Evolutionary conservation across 2,888 invertebrate genomes (phyloP).

Genomic region (Hypolimnas misippus): DNA sequence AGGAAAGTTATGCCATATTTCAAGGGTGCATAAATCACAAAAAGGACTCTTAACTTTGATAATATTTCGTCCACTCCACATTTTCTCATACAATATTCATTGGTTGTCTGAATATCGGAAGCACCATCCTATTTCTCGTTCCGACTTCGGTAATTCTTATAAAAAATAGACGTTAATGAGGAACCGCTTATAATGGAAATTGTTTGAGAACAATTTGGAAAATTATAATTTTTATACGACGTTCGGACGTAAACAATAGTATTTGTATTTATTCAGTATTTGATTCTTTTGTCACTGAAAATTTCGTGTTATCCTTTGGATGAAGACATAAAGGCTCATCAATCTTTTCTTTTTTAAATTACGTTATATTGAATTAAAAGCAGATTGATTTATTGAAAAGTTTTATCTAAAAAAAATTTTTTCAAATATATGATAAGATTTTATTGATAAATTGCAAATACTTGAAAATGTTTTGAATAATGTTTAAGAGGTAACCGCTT

Average conservation of each 20-base stretch:
- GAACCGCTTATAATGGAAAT: constrained; percentile 19
- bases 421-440: no score
- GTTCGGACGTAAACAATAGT: background rate
- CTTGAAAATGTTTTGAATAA: no score
- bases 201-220: background rate
- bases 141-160: constrained; percentile 1
- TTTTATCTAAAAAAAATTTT: no score
- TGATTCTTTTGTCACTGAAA: no score
- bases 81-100: constrained; percentile 29
- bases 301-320: no score
- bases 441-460: no score
- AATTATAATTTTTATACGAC: background rate
- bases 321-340: no score
- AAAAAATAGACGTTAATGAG: constrained; percentile 31
- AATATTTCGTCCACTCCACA: constrained; percentile 8
- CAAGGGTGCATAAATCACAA: background rate
- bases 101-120: constrained; percentile 29
- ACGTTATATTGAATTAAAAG: no score
- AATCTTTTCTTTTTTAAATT: no score
- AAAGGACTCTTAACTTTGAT: background rate
- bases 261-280: background rate
- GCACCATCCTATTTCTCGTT: constrained; percentile 25
- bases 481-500: no score
- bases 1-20: background rate
- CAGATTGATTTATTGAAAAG: no score